phyloP scores from a whole-genome alignment of 2,113 vertebrate genomes.

The Silurus asotus region DNA sequence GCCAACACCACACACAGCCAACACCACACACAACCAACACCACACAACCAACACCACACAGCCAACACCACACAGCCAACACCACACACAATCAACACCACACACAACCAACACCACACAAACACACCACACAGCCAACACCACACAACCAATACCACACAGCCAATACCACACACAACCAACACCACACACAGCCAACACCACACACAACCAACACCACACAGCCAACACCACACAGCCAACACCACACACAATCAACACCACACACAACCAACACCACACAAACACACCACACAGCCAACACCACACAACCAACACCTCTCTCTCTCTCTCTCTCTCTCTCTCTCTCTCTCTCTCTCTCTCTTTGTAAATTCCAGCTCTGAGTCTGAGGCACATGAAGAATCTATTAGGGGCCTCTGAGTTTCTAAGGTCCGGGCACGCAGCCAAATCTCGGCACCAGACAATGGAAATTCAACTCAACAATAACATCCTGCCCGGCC shows the following conservation, averaged over 20 bases:
- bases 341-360: slow-evolving; percentile 24
- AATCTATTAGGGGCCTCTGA: slow-evolving; percentile 76
- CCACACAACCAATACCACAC: no score
- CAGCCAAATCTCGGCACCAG: slow-evolving; percentile 72
- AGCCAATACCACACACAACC: background rate
- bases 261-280: no score
- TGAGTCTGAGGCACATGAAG: slow-evolving; percentile 74
- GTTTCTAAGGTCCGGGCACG: slow-evolving; percentile 63
- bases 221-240: background rate
- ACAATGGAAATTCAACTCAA: slow-evolving; percentile 79
- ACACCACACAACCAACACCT: background rate
- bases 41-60: no score
- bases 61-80: no score
- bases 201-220: slow-evolving; percentile 13
- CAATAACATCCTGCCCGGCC: slow-evolving; percentile 80
- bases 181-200: background rate
- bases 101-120: no score
- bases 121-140: no score
- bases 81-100: no score
- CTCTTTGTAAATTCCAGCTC: slow-evolving; percentile 62
- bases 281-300: no score
- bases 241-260: no score
- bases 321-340: slow-evolving; percentile 31
- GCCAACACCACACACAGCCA: no score
- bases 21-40: no score